Conservation (phyloP, 2,888 invertebrate species). For the Amblyteles armatorius region DNA sequence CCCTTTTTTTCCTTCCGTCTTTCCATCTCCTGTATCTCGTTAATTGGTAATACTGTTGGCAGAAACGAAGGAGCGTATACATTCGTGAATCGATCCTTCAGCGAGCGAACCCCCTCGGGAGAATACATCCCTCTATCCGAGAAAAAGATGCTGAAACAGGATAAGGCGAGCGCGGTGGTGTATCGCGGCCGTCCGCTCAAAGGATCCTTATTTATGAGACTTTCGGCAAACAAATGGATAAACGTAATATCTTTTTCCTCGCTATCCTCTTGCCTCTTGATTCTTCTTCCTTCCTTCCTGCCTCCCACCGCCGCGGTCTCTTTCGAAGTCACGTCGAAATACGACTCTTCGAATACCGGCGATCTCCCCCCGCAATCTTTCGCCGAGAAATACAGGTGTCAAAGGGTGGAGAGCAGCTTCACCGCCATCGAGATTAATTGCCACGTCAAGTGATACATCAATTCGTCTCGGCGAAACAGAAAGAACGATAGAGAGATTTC, state of each 20-base stretch:
- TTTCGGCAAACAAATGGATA: slow-evolving; percentile 84
- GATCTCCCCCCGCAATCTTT: slow-evolving; percentile 52
- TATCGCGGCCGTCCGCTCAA: slow-evolving; percentile 75
- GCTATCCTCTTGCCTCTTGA: slow-evolving; percentile 44
- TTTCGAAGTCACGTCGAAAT: slow-evolving; percentile 41
- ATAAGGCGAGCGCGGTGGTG: slow-evolving; percentile 64
- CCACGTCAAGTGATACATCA: slow-evolving; percentile 47
- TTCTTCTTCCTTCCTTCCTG: slow-evolving; percentile 40
- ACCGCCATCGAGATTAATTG: slow-evolving; percentile 54
- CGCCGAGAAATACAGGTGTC: slow-evolving; percentile 51
- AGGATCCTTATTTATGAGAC: slow-evolving; percentile 84
- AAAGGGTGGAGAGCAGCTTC: slow-evolving; percentile 5
- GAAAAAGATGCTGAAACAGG: slow-evolving; percentile 64
- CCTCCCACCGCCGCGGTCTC: slow-evolving; percentile 17
- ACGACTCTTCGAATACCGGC: slow-evolving; percentile 43
- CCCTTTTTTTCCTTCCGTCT: slow-evolving; percentile 11
- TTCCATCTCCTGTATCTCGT: slow-evolving; percentile 48
- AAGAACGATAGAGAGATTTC: background rate
- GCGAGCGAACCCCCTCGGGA: slow-evolving; percentile 51
- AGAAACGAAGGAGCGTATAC: slow-evolving; percentile 60
- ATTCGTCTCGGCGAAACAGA: slow-evolving; percentile 4
- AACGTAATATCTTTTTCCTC: slow-evolving; percentile 81
- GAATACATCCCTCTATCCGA: slow-evolving; percentile 41
- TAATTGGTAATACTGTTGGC: slow-evolving; percentile 67
- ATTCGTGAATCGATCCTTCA: slow-evolving; percentile 64